Percentiles rank a stretch among this genome's conserved stretches.
Conservation (phyloP, 2,797 vertebrate species). For the Parambassis ranga region DNA sequence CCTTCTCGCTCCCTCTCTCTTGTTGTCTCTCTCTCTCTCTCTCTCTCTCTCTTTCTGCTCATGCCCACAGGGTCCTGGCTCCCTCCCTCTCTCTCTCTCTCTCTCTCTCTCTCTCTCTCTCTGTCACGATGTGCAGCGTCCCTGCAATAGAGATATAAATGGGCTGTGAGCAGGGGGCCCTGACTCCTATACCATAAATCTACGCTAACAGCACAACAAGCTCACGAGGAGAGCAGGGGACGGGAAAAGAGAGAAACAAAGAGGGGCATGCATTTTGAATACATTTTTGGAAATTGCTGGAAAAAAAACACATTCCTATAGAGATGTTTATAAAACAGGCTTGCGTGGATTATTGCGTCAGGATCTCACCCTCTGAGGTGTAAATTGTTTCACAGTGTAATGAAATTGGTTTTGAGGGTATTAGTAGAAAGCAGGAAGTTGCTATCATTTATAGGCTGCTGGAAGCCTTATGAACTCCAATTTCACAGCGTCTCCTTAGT, state of each 20-base stretch:
- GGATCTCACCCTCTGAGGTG: slow-evolving; percentile 60
- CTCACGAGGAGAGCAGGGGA: slow-evolving; percentile 33
- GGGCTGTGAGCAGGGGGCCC: slow-evolving; percentile 70
- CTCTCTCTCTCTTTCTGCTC: slow-evolving; percentile 13
- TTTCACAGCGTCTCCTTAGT: slow-evolving; percentile 29
- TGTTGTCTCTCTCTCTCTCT: slow-evolving; percentile 6
- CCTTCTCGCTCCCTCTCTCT: slow-evolving; percentile 1
- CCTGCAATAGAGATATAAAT: slow-evolving; percentile 81
- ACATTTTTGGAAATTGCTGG: slow-evolving; percentile 20
- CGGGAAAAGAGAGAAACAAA: background rate
- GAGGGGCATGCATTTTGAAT: slow-evolving; percentile 31
- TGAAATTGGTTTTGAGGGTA: slow-evolving; percentile 63
- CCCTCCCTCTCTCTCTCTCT: slow-evolving; percentile 33
- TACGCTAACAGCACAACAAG: slow-evolving; percentile 74
- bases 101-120: slow-evolving; percentile 39
- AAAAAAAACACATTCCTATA: slow-evolving; percentile 27
- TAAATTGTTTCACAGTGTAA: slow-evolving; percentile 66
- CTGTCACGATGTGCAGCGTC: slow-evolving; percentile 71
- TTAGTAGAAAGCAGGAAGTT: slow-evolving; percentile 62
- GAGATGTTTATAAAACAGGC: slow-evolving; percentile 51
- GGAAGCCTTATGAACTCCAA: slow-evolving; percentile 44
- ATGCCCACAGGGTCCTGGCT: slow-evolving; percentile 52
- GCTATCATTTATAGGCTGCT: slow-evolving; percentile 53
- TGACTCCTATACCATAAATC: slow-evolving; percentile 78
- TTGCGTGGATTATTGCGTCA: slow-evolving; percentile 52